Conservation (phyloP, 2,113 vertebrate species). For the Chrysochloris asiatica region DNA sequence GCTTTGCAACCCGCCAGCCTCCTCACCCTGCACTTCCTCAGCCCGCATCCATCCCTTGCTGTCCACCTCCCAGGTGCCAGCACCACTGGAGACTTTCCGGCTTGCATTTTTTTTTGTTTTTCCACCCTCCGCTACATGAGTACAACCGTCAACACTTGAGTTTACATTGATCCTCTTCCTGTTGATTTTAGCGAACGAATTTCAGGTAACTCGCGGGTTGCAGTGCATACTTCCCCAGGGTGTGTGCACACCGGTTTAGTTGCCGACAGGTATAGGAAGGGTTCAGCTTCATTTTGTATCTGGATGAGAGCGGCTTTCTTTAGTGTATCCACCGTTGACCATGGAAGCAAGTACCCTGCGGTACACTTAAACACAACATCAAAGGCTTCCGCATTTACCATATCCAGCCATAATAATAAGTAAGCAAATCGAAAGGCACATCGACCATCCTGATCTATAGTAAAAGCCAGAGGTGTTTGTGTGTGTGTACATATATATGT, state of each 20-base stretch:
- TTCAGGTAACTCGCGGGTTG: conserved; percentile 29
- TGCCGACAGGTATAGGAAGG: conserved; percentile 36
- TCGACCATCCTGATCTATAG: neutral
- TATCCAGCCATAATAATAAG: neutral
- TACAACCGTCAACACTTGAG: conserved; percentile 18
- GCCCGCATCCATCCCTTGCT: conserved; percentile 53
- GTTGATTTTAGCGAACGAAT: neutral
- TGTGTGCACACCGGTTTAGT: conserved; percentile 19
- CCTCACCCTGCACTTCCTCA: conserved; percentile 25
- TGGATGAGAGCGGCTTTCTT: conserved; percentile 15
- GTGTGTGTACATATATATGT: neutral
- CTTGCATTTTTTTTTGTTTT: neutral
- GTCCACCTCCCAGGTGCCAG: conserved; percentile 61
- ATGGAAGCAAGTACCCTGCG: conserved; percentile 34
- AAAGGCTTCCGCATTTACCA: neutral
- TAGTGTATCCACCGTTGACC: neutral
- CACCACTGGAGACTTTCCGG: conserved; percentile 58
- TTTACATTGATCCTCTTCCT: conserved; percentile 19
- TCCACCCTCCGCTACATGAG: neutral
- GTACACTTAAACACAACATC: neutral
- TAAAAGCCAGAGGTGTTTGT: neutral
- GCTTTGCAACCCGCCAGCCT: neutral
- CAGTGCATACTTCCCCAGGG: neutral
- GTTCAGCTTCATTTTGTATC: conserved; percentile 3
- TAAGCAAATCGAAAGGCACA: conserved; percentile 7